A percentile compares a stretch with the other conserved stretches of the same genome.
phyloP scores from a whole-genome alignment of 1,140 invertebrate species.

The Mesaphorura yosii region DNA sequence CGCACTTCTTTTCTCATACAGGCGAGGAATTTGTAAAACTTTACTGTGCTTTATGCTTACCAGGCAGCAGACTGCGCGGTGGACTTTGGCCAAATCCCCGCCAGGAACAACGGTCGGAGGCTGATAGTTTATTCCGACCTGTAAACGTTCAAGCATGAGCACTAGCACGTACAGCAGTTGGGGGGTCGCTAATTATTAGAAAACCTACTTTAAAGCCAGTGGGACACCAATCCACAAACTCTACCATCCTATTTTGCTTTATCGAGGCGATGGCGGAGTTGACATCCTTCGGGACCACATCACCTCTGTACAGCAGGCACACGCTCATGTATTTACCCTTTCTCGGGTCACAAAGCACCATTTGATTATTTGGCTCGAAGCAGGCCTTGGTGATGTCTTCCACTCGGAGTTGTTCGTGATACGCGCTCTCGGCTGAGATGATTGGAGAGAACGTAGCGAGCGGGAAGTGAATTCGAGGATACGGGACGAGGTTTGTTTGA shows the following conservation, averaged over 20 bases:
- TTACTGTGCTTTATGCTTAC: constrained; percentile 73
- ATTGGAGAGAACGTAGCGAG: constrained; percentile 40
- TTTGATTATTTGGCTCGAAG: constrained; percentile 69
- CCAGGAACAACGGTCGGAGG: constrained; percentile 38
- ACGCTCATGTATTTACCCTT: constrained; percentile 61
- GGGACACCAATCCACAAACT: constrained; percentile 85
- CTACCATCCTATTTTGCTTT: constrained; percentile 67
- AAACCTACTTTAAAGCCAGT: constrained; percentile 65
- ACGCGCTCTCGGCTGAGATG: constrained; percentile 44
- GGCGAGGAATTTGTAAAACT: constrained; percentile 65
- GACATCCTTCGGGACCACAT: constrained; percentile 47
- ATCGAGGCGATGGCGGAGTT: constrained; percentile 73
- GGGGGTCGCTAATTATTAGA: too few species aligned
- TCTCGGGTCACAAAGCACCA: constrained; percentile 65
- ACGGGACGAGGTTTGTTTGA: constrained; percentile 48
- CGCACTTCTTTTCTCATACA: too few species aligned
- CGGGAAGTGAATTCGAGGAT: constrained; percentile 48
- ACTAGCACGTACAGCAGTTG: not conserved
- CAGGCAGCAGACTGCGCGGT: constrained; percentile 32
- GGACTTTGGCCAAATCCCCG: constrained; percentile 42
- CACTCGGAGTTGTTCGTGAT: constrained; percentile 56
- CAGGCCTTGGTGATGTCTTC: constrained; percentile 61
- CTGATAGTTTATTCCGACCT: constrained; percentile 37
- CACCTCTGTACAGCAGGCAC: constrained; percentile 56
- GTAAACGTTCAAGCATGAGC: constrained; percentile 23